A percentile compares a stretch with the other conserved stretches of the same genome.
These are phyloP conservation scores for Xestobium rufovillosum DNA, from an alignment of 2,888 invertebrate genomes.

Conservation along the genomic window DNA sequence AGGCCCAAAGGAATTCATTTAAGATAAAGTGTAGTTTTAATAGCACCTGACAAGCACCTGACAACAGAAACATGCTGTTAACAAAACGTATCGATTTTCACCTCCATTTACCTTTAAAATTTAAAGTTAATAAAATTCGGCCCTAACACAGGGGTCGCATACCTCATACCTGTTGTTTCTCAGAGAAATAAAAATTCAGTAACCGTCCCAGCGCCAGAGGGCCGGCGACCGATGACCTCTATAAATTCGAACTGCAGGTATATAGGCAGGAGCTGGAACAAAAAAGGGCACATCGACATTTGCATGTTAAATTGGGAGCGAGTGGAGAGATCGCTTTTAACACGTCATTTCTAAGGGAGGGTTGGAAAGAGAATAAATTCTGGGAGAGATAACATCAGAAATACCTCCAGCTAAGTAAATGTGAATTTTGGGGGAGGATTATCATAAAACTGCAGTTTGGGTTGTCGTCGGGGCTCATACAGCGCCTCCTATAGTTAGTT, in stretches of 20 bases:
- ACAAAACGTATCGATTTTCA: too few species aligned
- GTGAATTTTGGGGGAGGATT: not conserved
- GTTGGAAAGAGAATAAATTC: conserved; percentile 19
- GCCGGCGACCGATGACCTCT: conserved; percentile 23
- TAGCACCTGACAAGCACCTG: too few species aligned
- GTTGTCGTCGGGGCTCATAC: too few species aligned
- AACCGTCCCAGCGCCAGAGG: too few species aligned
- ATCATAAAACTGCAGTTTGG: not conserved
- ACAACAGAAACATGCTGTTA: too few species aligned
- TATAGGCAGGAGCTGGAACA: conserved; percentile 23
- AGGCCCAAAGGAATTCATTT: too few species aligned
- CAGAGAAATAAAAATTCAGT: not conserved
- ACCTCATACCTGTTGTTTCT: not conserved
- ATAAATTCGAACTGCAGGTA: conserved; percentile 25
- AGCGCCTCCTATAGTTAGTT: too few species aligned
- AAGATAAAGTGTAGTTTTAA: too few species aligned
- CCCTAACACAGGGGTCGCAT: too few species aligned
- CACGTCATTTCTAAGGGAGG: conserved; percentile 22
- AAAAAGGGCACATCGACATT: conserved; percentile 27
- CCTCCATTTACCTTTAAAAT: too few species aligned
- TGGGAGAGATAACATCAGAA: conserved; percentile 16
- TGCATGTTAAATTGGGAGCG: conserved; percentile 26
- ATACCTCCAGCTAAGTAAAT: conserved; percentile 14
- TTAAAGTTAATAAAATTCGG: too few species aligned
- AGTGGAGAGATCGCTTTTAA: conserved; percentile 23